Conservation (phyloP, 2,888 invertebrate species). For the Drosophila nr. fundita region DNA sequence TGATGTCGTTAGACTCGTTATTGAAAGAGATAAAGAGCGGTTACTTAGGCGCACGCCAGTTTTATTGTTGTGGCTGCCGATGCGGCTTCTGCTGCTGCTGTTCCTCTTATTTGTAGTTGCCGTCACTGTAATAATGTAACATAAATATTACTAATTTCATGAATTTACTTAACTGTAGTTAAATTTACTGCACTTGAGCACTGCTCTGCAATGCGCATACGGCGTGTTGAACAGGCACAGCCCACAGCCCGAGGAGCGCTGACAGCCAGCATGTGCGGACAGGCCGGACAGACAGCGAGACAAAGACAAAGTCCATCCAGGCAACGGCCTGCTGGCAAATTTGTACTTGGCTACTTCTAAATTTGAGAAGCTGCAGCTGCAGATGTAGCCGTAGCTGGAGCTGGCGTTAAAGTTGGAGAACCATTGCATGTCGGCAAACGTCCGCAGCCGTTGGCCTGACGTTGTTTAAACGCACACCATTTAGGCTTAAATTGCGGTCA, state of each 20-base stretch:
- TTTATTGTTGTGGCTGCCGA: conserved; percentile 49
- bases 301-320: conserved; percentile 25
- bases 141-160: conserved; percentile 80
- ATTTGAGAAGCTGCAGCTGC: conserved; percentile 48
- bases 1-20: conserved; percentile 71
- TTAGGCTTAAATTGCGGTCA: conserved; percentile 79
- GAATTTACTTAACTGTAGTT: conserved; percentile 77
- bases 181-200: conserved; percentile 72
- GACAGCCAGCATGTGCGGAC: conserved; percentile 64
- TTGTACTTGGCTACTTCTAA: conserved; percentile 66
- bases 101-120: conserved; percentile 63
- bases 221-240: conserved; percentile 51
- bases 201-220: conserved; percentile 64
- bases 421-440: conserved; percentile 64
- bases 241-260: conserved; percentile 70
- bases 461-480: conserved; percentile 76
- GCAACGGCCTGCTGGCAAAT: conserved; percentile 57
- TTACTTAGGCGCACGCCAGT: conserved; percentile 79
- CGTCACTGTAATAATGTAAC: conserved; percentile 72
- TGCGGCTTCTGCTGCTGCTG: conserved; percentile 21
- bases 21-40: conserved; percentile 80
- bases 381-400: conserved; percentile 13
- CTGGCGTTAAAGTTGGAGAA: conserved; percentile 15
- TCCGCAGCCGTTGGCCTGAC: conserved; percentile 55
- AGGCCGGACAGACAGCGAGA: conserved; percentile 8